Base-by-base conservation (phyloP, 2,113 vertebrate species). In the Calyptomena viridis region DNA sequence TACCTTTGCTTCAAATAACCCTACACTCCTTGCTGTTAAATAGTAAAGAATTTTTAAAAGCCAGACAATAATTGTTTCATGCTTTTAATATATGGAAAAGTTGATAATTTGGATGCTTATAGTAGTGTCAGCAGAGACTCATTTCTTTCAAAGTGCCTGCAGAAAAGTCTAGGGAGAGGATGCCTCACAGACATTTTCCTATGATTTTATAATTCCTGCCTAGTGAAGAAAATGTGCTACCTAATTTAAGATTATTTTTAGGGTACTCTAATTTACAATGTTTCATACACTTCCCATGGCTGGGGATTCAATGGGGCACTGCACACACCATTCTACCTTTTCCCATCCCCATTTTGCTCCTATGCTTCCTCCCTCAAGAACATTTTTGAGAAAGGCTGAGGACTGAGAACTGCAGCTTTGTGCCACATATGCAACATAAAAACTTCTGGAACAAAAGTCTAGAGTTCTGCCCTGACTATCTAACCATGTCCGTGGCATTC, bases 391-490 rank as follows among this genome's bases (percentile, higher is more conserved):
- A 74, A 79, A 77, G 39, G 24, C 10, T 46, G 19, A 80, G 35
- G 50, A 24, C 27, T 77, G 47, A 25, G 14, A 67, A 53, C 42
- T 44, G 63, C 56, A 95, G 25, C 23, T 77, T 97, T 90, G 37
- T 1, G 5, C 18, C 5, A 5, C 40, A 60, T 79, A 53, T 87
- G 72, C 72, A 92, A 31, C n/a, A 63, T 39, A 66, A 92, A 85
- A 59, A 24, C 16, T n/a, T 60, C 58, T 77, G 86, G 46, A 95
- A 92, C 24, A 86, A 75, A 89, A 81, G 83, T 64, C 93, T 94
- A 47, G 75, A 84, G 6, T 74, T 90, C 86, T 86, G 46, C 39
- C 68, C 73, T 1, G 7, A 58, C 78, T 69, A 42, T 59, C 72
- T 89, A 77, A 78, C 40, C 4, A 0, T 90, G 83, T 85, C 79